Base-by-base conservation (phyloP, 2,113 vertebrate genomes). In the Cyprinodon brontotheroides region DNA sequence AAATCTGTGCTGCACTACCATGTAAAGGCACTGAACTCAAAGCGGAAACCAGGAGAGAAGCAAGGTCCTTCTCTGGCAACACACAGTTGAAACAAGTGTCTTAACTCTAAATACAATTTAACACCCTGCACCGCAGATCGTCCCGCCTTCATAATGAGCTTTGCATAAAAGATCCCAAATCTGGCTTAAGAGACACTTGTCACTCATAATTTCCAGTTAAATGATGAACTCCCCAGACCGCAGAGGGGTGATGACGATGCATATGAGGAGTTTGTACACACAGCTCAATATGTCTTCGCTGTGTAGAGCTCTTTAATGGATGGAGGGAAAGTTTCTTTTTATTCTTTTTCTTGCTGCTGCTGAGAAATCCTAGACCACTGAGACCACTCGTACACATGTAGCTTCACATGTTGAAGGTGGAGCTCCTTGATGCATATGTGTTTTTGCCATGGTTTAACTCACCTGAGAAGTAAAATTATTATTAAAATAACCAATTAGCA, bases 361-460 rank as follows among this genome's bases (percentile, higher is more conserved):
- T 68, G 57, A 73, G 37, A 77, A 75, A 77, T 81, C 65, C 80
- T 53, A 22, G 43, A 68, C 39, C 78, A 40, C 57, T 61, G 14
- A 29, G 70, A 73, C 40, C 41, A 66, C 37, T 17, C 66, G 80
- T 65, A 74, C 74, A 72, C 60, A 69, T 75, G 85, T 64, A 81
- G 65, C 83, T 88, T 86, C 72, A 29, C 29, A 67, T 48, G 62
- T 20, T 89, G n/a, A 71, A 92, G 75, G 67, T 86, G 82, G 75
- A 90, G 90, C 73, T 72, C 62, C 48, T 53, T 61, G 74, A 77
- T 29, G 13, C 78, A 77, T 78, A 80, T 60, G 75, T 82, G 59
- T 80, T 82, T 74, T 90, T 92, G 79, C 91, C 72, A 90, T 90
- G 89, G 86, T 86, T 89, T 91, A 88, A 38, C 68, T 62, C 78